Evolutionary conservation across 2,797 vertebrate species (phyloP), one percentile per base, ranked within the genome.

Genomic region (Enteromius viviparus): DNA sequence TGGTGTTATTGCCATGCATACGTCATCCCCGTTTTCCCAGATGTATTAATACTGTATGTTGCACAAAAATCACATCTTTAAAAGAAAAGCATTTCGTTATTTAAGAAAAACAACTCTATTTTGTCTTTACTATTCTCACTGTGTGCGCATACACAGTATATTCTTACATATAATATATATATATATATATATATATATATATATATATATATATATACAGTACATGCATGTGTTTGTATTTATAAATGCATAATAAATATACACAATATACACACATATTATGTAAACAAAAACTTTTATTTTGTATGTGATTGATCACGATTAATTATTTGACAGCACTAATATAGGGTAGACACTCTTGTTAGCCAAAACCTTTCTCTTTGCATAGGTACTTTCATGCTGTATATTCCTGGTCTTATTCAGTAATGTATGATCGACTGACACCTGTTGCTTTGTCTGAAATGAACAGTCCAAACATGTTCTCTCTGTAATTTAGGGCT

Each of bases 401-500:
- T 10, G 23, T 4, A 6, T 62, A 4, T 47, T 6, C 34, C 26
- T 51, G 15, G 1, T 23, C n/a, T 69, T 40, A 26, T 4, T 26
- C 14, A 47, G 49, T 32, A 71, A 64, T 74, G 37, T 62, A 37
- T 69, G 62, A 76, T 79, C 49, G 40, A 51, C n/a, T 58, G 79
- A 77, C 47, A 37, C 12, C 70, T 32, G 34, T 76, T 53, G 15
- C 60, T 74, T 76, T 76, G 32, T 80, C 51, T 76, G 12, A 34
- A 83, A 76, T 53, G 40, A 45, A 7, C 49, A 68, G 66, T 82
- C 49, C 23, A 66, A 15, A 76, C 72, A 68, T 76, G 62, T 64
- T 81, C 23, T 19, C 42, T 47, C 45, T 51, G 40, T 78, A 78
- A 83, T 85, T 81, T 81, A 49, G n/a, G 21, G 49, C 69, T 53